A percentile compares a stretch with the other conserved stretches of the same genome.
Conservation (phyloP, 2,888 invertebrate species). For the Chelonus formosanus region DNA sequence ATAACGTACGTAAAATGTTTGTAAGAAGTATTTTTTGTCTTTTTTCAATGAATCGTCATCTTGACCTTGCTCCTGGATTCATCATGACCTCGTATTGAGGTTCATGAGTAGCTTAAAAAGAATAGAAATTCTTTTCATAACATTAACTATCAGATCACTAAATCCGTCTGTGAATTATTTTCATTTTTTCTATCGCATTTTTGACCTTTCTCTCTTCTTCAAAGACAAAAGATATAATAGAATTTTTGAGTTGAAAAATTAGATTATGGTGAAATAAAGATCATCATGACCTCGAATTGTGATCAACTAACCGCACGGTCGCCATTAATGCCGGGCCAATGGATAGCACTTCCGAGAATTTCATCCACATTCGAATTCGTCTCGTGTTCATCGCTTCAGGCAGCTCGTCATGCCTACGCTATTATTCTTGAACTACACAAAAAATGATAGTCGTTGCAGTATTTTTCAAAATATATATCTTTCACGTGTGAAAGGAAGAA, state of each 20-base stretch:
- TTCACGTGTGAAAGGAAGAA: not conserved
- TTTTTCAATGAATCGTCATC: not conserved
- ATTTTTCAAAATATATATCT: not conserved
- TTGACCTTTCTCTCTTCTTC: too few relatives aligned
- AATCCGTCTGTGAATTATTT: too few relatives aligned
- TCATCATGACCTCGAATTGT: constrained; percentile 33
- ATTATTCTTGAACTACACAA: constrained; percentile 13
- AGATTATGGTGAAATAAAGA: constrained; percentile 28
- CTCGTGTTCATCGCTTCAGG: constrained; percentile 31
- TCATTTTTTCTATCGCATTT: too few relatives aligned
- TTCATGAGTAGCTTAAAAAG: too few relatives aligned
- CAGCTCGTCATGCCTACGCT: constrained; percentile 21
- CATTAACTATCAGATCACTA: not conserved
- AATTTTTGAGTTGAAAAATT: constrained; percentile 17
- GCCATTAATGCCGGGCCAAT: constrained; percentile 36
- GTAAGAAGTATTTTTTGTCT: not conserved
- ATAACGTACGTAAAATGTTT: not conserved
- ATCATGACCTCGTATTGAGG: not conserved
- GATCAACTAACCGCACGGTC: constrained; percentile 31
- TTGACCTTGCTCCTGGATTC: not conserved
- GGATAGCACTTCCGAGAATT: constrained; percentile 33
- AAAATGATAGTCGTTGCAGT: not conserved
- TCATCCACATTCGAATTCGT: constrained; percentile 37
- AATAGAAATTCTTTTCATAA: too few relatives aligned
- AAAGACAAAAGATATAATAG: not conserved